Percentiles rank a stretch among this genome's conserved stretches.
phyloP scores from a whole-genome alignment of 2,113 vertebrate genomes.

The Urocolius indicus region DNA sequence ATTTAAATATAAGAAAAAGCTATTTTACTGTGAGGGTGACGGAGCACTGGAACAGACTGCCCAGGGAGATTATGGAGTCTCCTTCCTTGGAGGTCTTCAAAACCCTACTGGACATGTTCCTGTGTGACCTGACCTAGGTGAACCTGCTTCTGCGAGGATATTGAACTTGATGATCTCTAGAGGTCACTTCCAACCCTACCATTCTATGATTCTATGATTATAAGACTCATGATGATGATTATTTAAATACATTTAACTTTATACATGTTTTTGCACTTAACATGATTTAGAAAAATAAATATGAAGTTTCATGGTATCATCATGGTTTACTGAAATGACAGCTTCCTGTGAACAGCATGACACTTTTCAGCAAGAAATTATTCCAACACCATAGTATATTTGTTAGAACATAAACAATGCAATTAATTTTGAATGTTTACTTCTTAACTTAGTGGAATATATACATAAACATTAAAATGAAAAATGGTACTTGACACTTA shows the following conservation, averaged over 20 bases:
- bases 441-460: not conserved
- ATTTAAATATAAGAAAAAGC: no score
- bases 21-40: no score
- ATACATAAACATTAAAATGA: slow-evolving; percentile 18
- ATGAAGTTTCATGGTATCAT: not conserved
- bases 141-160: no score
- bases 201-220: not conserved
- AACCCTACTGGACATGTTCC: no score
- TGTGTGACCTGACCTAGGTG: no score
- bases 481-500: not conserved
- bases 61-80: no score
- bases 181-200: no score
- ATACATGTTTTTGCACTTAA: not conserved
- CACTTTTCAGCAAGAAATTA: not conserved
- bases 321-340: not conserved
- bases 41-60: no score
- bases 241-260: not conserved
- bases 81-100: no score
- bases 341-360: not conserved
- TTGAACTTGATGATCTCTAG: no score
- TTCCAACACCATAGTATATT: not conserved
- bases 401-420: not conserved
- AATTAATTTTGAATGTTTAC: not conserved
- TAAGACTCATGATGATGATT: not conserved
- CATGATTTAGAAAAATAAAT: not conserved